Evolutionary conservation across 2,113 vertebrate genomes (phyloP), one percentile per base, ranked within the genome.

Genomic region (Ophthalmolycus amberensis): DNA sequence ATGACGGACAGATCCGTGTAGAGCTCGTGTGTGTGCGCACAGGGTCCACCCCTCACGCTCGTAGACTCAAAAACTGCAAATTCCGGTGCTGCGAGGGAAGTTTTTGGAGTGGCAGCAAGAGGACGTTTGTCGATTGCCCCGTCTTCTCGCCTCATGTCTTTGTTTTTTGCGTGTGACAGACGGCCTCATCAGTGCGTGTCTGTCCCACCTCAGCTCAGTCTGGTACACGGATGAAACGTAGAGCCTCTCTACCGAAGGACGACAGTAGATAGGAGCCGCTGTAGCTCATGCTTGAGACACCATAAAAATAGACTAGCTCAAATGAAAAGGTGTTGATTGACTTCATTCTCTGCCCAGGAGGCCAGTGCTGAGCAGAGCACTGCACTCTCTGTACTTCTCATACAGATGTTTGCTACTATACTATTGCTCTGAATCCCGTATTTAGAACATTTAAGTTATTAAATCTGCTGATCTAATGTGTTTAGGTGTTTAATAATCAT

Each of bases 1-100:
- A 29, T 73, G 75, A 82, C 67, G 40, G 83, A 71, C 67, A 46
- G 34, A 73, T 71, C 50, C 52, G 32, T 42, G 0, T 27, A 25
- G 20, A 58, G 42, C 42, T 44, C 0, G 11, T 44, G 42, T 44
- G 42, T 48, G 54, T 22, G 34, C 34, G 34, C 34, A 34, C 34
- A 34, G 34, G 34, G 5, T 5, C 34, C 34, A 6, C 34, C 34
- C 44, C 34, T 71, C 44, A 48, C 18, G 9, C 38, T 4, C 9
- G 38, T 40, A 40, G 38, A 74, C 12, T 37, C 5, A 20, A 27
- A 52, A 6, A 34, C 12, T 32, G 7, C 22, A 68, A 63, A 50
- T 29, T 20, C 38, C 34, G 12, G 42, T 44, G 42, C 42, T 44
- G 25, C 11, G 14, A 68, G n/a, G 1, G 9, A 67, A 11, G 25